Evolutionary conservation across 1,140 invertebrate species (phyloP).

Genomic region (Drosophila biarmipes): DNA sequence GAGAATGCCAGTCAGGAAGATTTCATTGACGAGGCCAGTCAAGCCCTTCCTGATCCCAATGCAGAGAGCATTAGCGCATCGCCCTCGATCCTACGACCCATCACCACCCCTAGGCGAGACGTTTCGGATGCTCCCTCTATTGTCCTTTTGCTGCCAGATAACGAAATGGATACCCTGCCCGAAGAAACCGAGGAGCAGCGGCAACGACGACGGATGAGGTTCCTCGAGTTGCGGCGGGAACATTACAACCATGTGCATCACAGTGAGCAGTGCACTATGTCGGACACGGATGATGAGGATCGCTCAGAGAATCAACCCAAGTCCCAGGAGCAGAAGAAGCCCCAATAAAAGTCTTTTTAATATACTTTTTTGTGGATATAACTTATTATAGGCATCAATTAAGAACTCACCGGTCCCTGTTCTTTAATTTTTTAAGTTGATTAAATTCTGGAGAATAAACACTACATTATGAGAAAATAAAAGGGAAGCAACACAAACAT

Average conservation of each 20-base stretch:
- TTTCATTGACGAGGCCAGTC: not conserved
- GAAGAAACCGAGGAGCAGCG: constrained; percentile 29
- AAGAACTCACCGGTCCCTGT: too few species aligned
- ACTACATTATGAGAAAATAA: too few species aligned
- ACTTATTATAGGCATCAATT: too few species aligned
- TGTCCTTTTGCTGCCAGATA: constrained; percentile 29
- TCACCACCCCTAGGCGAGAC: not conserved
- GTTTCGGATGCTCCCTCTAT: constrained; percentile 21
- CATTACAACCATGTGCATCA: constrained; percentile 55
- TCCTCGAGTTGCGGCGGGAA: constrained; percentile 56
- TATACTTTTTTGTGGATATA: too few species aligned
- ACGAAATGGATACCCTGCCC: too few species aligned
- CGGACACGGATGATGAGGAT: constrained; percentile 1
- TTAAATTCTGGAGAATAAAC: too few species aligned
- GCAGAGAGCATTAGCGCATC: not conserved
- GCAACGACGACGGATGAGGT: constrained; percentile 29
- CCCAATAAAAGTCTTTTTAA: not conserved
- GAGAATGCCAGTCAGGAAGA: not conserved
- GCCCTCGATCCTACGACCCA: constrained; percentile 9
- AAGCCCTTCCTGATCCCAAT: not conserved
- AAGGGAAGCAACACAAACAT: too few species aligned
- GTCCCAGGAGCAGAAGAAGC: not conserved
- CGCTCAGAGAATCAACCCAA: not conserved
- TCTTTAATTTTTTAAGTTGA: not conserved
- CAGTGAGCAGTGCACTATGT: constrained; percentile 18